phyloP scores from a whole-genome alignment of 2,888 invertebrate genomes.

The Zygogramma bicolorata region DNA sequence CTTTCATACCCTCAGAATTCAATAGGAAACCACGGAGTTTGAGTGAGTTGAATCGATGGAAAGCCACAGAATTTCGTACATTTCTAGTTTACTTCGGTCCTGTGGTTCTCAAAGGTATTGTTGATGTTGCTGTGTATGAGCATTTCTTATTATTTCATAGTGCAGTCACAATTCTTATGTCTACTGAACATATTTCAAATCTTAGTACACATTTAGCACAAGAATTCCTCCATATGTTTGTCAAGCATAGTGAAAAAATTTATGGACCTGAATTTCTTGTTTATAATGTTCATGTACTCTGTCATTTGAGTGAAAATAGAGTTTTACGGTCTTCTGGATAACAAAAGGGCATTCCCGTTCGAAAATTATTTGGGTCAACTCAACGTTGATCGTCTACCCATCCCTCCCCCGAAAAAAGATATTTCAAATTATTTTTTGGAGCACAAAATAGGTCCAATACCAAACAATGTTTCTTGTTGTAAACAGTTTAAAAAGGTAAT shows the following conservation, averaged over 20 bases:
- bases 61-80: conserved; percentile 27
- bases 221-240: conserved; percentile 1
- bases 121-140: conserved; percentile 22
- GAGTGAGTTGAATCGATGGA: conserved; percentile 21
- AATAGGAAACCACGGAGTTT: conserved; percentile 28
- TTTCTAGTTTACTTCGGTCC: conserved; percentile 31
- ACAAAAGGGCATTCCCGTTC: conserved; percentile 21
- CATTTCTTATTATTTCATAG: conserved; percentile 25
- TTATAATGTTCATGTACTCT: conserved; percentile 22
- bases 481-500: background rate
- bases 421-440: background rate
- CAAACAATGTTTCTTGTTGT: background rate
- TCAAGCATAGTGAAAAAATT: background rate
- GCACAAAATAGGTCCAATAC: background rate
- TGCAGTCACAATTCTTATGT: conserved; percentile 7
- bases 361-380: conserved; percentile 21
- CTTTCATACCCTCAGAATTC: conserved; percentile 24
- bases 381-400: too few species aligned
- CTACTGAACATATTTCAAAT: background rate
- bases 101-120: conserved; percentile 12
- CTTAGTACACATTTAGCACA: background rate
- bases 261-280: conserved; percentile 22
- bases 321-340: conserved; percentile 10
- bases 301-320: conserved; percentile 14
- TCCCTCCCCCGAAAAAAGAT: background rate